Base-by-base conservation (phyloP, 2,888 invertebrate genomes). In the Darwinula stevensoni region DNA sequence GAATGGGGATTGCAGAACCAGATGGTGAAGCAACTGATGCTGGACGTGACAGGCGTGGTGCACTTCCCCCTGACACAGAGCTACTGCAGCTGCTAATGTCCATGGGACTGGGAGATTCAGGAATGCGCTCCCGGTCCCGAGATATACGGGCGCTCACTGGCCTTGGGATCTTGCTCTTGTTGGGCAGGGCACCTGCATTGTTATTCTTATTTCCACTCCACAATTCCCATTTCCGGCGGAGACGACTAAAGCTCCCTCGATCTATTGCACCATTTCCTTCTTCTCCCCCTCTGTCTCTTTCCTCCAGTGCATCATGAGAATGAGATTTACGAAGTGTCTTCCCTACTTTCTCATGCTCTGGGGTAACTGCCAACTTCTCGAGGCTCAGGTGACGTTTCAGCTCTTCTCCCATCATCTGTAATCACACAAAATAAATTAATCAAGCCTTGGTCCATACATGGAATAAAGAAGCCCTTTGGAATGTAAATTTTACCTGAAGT, bases 151-250 rank as follows among this genome's bases (percentile, higher is more conserved):
- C n/a, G n/a, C n/a, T n/a, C n/a, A n/a, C n/a, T 2, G 66, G 65
- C 36, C 73, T 55, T 3, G 73, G 73, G 42, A 73, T 74, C 44
- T 66, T 68, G 9, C 9, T 9, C n/a, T 6, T 6, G 9, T 9
- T 9, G 9, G 22, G 22, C n/a, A n/a, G n/a, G n/a, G n/a, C n/a
- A n/a, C n/a, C n/a, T n/a, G 22, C 6, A 6, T 9, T 9, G 9
- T 6, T 6, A 9, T 22, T 22, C 22, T 59, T 59, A 31, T 56
- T 55, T 9, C 58, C 59, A 39, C 67, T 67, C 39, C 74, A 56
- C 53, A 69, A 61, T 47, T 75, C 74, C 75, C 75, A 75, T 44
- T 70, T 70, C 45, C 69, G 63, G 44, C 73, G 73, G 36, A 75
- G 52, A 38, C 67, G 31, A 31, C 33, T 14, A 14, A 22, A 28